Evolutionary conservation across 2,113 vertebrate genomes (phyloP), one percentile per base, ranked within the genome.

Genomic region (Phaethornis superciliosus): DNA sequence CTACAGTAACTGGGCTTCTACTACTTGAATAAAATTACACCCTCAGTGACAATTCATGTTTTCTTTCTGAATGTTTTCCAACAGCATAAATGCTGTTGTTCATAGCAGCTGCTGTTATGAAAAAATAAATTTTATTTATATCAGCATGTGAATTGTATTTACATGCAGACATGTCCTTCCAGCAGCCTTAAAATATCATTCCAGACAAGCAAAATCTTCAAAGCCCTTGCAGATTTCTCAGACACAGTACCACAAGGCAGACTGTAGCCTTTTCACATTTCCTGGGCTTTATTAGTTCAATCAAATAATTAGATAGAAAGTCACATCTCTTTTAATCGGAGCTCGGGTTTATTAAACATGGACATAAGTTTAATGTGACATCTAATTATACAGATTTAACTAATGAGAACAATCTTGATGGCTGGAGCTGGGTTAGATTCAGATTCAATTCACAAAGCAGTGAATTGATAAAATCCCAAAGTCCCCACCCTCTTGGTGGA

Each of bases 381-480:
- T 79, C 72, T 94, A 95, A 96, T 94, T 94, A 94, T 35, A 58
- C 68, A 76, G 64, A 49, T 93, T 94, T 83, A 88, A 75, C 79
- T 94, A 93, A 95, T 68, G 71, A 93, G 90, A 74, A 47, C 58
- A 60, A 32, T 89, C 75, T 81, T 55, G 60, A 51, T 87, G 40
- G 47, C 49, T 90, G 52, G 71, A 91, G 59, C 68, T 71, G 92
- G 46, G 62, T 46, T 77, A 77, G 44, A 88, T 71, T 80, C 44
- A 69, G 55, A 68, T n/a, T 75, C 92, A 47, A 47, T 92, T 60
- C 47, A 71, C 0, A 5, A 90, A 93, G 71, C 35, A 81, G n/a
- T 26, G 49, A 89, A 79, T 0, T 75, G 79, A 94, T 81, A 82
- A 94, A 92, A 91, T 81, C 95, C 63, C 76, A 30, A 74, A 82